A percentile compares a stretch with the other conserved stretches of the same genome.
Evolutionary conservation across 37 sponge, comb jelly and placozoan genomes (phyloP).

Genomic region (Oopsacas minuta): DNA sequence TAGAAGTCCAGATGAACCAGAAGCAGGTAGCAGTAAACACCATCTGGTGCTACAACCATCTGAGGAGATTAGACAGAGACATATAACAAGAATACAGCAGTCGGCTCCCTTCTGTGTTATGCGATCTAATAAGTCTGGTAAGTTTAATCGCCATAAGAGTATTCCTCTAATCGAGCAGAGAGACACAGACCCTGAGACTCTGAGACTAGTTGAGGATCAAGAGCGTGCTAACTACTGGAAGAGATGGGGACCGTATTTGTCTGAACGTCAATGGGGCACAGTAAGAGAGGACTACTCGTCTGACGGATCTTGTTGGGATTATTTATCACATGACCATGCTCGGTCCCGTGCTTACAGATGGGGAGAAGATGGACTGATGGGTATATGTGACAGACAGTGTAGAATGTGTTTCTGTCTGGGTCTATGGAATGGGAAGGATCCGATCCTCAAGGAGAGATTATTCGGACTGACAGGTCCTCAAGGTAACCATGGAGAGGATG

Average conservation of each 20-base stretch:
- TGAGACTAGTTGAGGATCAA: constrained; percentile 52
- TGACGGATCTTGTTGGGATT: constrained; percentile 82
- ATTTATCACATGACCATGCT: constrained; percentile 90
- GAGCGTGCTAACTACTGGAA: constrained; percentile 70
- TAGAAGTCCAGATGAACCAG: background rate
- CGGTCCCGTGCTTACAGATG: constrained; percentile 84
- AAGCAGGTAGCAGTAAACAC: background rate
- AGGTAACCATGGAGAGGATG: constrained; percentile 93
- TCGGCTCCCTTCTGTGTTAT: background rate
- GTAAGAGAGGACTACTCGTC: constrained; percentile 90
- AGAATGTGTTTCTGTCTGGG: constrained; percentile 72
- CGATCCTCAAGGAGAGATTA: constrained; percentile 87
- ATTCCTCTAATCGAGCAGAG: constrained; percentile 18
- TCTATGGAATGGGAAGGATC: constrained; percentile 82
- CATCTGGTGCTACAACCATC: background rate
- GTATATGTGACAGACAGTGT: constrained; percentile 83
- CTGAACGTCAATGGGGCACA: constrained; percentile 92
- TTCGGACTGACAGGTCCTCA: constrained; percentile 79
- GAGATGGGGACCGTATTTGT: constrained; percentile 88
- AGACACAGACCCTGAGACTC: constrained; percentile 40
- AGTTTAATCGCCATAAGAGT: constrained; percentile 20
- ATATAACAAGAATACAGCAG: background rate
- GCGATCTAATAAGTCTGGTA: background rate
- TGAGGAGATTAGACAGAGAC: constrained; percentile 5
- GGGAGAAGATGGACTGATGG: constrained; percentile 91